phyloP scores from a whole-genome alignment of 2,113 vertebrate genomes.

The Dicerorhinus sumatrensis region DNA sequence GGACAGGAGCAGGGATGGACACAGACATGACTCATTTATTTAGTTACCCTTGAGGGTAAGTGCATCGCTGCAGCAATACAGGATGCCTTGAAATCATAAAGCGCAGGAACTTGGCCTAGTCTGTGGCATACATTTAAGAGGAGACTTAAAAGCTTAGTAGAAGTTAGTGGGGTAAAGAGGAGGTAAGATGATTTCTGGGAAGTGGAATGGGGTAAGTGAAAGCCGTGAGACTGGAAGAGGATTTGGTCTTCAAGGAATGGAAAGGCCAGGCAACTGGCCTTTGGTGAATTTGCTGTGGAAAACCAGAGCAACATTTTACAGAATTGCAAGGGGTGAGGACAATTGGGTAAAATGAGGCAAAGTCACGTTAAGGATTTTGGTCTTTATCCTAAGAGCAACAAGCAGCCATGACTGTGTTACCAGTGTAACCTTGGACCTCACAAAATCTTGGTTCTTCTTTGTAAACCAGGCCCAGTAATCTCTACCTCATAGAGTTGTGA shows the following conservation, averaged over 20 bases:
- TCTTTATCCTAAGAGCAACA: not conserved
- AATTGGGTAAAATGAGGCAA: not conserved
- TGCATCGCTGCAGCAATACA: rapidly evolving
- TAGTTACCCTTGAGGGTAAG: not conserved
- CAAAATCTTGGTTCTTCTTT: not conserved
- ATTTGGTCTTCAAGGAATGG: not conserved
- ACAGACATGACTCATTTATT: not conserved
- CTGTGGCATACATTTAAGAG: not conserved
- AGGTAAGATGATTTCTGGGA: not conserved
- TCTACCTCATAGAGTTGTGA: not conserved
- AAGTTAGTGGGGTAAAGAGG: not conserved
- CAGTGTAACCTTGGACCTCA: not conserved
- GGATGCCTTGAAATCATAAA: not conserved
- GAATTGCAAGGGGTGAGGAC: not conserved
- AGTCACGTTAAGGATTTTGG: not conserved
- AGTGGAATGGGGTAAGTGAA: not conserved
- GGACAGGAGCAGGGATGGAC: not conserved
- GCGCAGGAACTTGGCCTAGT: not conserved
- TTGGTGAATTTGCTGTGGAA: not conserved
- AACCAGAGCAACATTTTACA: not conserved
- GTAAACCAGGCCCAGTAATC: not conserved
- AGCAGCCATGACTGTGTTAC: not conserved
- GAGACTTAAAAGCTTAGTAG: not conserved
- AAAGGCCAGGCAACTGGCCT: not conserved
- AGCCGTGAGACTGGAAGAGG: not conserved